Percentiles rank a stretch among this genome's conserved stretches.
These are phyloP conservation scores for Drosophila triauraria DNA, from an alignment of 1,140 invertebrate species.

Conservation along the genomic window DNA sequence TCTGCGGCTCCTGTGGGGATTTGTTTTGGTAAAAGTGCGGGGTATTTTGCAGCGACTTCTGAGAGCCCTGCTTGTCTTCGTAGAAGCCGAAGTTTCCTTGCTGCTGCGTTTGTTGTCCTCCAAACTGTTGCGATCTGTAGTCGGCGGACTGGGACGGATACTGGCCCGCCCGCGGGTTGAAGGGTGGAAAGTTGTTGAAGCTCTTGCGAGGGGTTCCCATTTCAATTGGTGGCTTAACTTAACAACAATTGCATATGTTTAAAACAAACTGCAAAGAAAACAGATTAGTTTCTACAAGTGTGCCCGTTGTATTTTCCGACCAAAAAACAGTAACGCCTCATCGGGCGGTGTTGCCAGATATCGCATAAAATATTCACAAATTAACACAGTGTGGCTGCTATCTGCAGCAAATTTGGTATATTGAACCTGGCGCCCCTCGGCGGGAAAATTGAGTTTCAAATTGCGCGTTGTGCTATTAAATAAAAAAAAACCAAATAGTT, in stretches of 20 bases:
- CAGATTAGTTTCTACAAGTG: background rate
- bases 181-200: slow-evolving; percentile 43
- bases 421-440: too few species aligned
- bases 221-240: background rate
- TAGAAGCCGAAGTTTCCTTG: slow-evolving; percentile 39
- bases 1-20: slow-evolving; percentile 40
- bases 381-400: too few species aligned
- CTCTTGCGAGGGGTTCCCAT: slow-evolving; percentile 62
- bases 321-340: background rate
- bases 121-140: slow-evolving; percentile 60
- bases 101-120: slow-evolving; percentile 42
- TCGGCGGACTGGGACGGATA: slow-evolving; percentile 64
- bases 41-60: slow-evolving; percentile 8
- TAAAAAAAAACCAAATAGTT: too few species aligned
- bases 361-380: too few species aligned
- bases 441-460: too few species aligned
- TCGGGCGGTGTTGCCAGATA: background rate
- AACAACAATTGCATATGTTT: background rate
- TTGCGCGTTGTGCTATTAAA: too few species aligned
- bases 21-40: slow-evolving; percentile 67
- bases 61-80: slow-evolving; percentile 38
- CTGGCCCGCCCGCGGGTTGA: slow-evolving; percentile 34
- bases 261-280: background rate
- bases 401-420: too few species aligned
- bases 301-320: background rate